phyloP scores from a whole-genome alignment of 2,888 invertebrate species.

The Aspidiotus destructor region DNA sequence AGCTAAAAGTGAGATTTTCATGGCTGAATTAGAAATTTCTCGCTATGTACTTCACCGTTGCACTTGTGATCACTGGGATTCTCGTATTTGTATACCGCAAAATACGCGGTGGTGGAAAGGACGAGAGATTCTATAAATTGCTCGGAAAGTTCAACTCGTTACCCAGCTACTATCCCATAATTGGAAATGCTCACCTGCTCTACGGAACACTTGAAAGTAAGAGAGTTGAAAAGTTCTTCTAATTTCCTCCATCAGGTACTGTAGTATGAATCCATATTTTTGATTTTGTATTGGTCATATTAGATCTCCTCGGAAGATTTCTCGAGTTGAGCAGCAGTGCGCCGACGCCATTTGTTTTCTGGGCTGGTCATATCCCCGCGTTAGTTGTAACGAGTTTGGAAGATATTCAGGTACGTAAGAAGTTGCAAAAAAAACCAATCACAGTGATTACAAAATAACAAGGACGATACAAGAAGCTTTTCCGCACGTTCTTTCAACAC shows the following conservation, averaged over 20 bases:
- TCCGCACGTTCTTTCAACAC: too few species aligned
- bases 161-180: neutral
- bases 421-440: neutral
- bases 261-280: neutral
- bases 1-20: too few species aligned
- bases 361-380: neutral
- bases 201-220: neutral
- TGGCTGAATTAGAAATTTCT: too few species aligned
- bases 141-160: neutral
- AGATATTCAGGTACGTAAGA: neutral
- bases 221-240: neutral
- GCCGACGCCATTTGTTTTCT: neutral
- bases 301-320: neutral
- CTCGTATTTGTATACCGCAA: too few species aligned
- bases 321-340: slow-evolving; percentile 40
- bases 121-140: neutral
- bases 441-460: too few species aligned
- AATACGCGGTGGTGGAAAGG: neutral
- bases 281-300: too few species aligned
- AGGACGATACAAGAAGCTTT: too few species aligned
- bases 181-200: slow-evolving; percentile 4
- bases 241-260: neutral
- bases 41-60: too few species aligned
- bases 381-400: neutral
- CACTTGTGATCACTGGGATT: too few species aligned